Base-by-base conservation (phyloP, 2,113 vertebrate species). In the Catharus minimus region DNA sequence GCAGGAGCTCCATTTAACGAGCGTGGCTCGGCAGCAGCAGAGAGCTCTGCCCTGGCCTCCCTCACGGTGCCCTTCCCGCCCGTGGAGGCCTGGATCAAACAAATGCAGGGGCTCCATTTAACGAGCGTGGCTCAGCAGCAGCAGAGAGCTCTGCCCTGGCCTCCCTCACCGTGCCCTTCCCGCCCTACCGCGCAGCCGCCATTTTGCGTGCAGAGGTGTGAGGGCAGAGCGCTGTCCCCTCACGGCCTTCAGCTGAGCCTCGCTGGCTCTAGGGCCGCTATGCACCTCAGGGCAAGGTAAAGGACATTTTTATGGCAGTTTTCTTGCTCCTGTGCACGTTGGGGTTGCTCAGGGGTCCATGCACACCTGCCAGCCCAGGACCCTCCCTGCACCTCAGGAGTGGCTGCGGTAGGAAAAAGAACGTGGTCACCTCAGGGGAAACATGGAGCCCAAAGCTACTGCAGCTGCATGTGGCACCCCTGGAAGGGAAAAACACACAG, bases 281-380 rank as follows among this genome's bases (percentile, higher is more conserved):
- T 44, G 43, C 44, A 23, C 44, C 53, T 60, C 58, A 30, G 49
- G 16, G 32, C 12, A 72, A 67, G 18, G 23, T 0, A 0, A 88
- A 16, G 46, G 36, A 56, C 17, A 49, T 69, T 76, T 65, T 61
- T 17, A 20, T 38, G 32, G 24, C 61, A 32, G 19, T 30, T 85
- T 44, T n/a, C 24, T 56, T 0, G 1, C 4, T 68, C 0, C 0
- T 22, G 0, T 26, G 21, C 0, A 1, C 0, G 0, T 18, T 61
- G 55, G 43, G 17, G 7, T 36, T 60, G n/a, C 64, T 76, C 11
- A 23, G 13, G 38, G 4, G 15, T 76, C 41, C 7, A 13, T 68
- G 36, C 22, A 33, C 15, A 7, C 7, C 41, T 53, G 41, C 38
- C 49, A 41, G 38, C 20, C 17, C 4, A 1, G 61, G 11, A 50